Evolutionary conservation across 1,140 invertebrate species (phyloP).

Genomic region (Bombyx mori): DNA sequence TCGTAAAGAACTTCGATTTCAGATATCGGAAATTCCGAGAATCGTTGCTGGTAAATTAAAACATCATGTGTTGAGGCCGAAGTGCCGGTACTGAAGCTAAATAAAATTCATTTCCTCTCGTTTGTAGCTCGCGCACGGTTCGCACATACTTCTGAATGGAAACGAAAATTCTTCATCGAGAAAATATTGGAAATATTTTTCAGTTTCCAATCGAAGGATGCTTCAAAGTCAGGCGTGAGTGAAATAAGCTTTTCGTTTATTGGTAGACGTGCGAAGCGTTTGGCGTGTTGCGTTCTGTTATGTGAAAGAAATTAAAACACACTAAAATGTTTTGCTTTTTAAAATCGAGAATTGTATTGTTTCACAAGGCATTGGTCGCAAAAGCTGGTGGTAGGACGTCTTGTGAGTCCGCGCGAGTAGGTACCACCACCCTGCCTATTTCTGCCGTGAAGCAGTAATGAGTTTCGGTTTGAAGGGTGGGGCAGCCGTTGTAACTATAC

Average conservation of each 20-base stretch:
- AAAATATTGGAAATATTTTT: slow-evolving; percentile 40
- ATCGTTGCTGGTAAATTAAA: too few species aligned
- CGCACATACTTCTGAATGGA: slow-evolving; percentile 26
- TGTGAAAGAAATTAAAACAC: slow-evolving; percentile 34
- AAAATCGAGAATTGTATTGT: too few species aligned
- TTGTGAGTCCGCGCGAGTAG: too few species aligned
- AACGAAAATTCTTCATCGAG: slow-evolving; percentile 20
- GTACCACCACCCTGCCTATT: too few species aligned
- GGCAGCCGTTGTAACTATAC: too few species aligned
- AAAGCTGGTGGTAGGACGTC: too few species aligned
- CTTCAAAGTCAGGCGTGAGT: slow-evolving; percentile 37
- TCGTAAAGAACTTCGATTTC: too few species aligned
- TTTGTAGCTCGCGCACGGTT: slow-evolving; percentile 11
- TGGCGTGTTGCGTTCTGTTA: slow-evolving; percentile 16
- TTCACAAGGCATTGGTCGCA: too few species aligned
- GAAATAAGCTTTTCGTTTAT: slow-evolving; percentile 42
- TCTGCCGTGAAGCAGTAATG: too few species aligned
- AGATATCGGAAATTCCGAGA: too few species aligned
- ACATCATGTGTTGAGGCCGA: slow-evolving; percentile 1
- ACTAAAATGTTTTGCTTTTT: too few species aligned
- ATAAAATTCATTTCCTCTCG: slow-evolving; percentile 24
- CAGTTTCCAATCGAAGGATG: slow-evolving; percentile 37
- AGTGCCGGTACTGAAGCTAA: slow-evolving; percentile 6
- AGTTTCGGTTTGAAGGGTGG: too few species aligned
- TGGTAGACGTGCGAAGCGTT: slow-evolving; percentile 26